Conservation (phyloP, 1,140 invertebrate genomes). For the Pantala flavescens region DNA sequence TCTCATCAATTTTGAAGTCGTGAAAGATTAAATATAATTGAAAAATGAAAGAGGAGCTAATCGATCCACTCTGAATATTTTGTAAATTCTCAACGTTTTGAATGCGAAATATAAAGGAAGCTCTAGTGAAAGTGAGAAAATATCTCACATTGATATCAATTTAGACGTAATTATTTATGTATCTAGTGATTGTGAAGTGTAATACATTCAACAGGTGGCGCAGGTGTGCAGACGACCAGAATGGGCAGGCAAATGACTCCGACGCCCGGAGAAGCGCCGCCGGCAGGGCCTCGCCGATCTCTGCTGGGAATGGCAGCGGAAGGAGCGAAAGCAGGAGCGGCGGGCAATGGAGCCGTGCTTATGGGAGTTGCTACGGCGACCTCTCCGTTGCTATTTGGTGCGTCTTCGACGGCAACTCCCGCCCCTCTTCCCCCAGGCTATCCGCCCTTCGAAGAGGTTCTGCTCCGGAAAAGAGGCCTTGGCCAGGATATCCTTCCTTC, state of each 20-base stretch:
- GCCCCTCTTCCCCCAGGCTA: conserved; percentile 19
- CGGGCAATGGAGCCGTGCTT: conserved; percentile 33
- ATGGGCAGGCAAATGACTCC: not conserved
- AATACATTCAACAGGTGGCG: conserved; percentile 21
- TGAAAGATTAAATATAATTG: no score
- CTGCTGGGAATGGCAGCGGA: conserved; percentile 34
- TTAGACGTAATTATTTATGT: no score
- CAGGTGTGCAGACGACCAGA: conserved; percentile 19
- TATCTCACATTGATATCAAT: no score
- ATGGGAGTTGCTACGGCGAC: conserved; percentile 21
- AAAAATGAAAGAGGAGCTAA: no score
- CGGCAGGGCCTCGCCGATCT: conserved; percentile 39
- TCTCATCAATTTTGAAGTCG: no score
- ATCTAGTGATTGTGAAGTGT: no score
- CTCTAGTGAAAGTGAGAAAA: no score
- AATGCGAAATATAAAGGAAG: no score
- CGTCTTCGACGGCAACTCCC: conserved; percentile 27
- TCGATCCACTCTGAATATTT: no score
- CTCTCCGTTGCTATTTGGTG: conserved; percentile 28
- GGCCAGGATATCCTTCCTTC: conserved; percentile 81
- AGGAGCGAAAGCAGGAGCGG: conserved; percentile 37
- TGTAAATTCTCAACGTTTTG: no score
- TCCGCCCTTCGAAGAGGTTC: conserved; percentile 66
- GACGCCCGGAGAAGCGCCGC: conserved; percentile 24
- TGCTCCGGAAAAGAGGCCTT: conserved; percentile 62